These are phyloP conservation scores for Rhabdophis nuchalis DNA, from an alignment of 2,797 vertebrate genomes.

Conservation along the genomic window DNA sequence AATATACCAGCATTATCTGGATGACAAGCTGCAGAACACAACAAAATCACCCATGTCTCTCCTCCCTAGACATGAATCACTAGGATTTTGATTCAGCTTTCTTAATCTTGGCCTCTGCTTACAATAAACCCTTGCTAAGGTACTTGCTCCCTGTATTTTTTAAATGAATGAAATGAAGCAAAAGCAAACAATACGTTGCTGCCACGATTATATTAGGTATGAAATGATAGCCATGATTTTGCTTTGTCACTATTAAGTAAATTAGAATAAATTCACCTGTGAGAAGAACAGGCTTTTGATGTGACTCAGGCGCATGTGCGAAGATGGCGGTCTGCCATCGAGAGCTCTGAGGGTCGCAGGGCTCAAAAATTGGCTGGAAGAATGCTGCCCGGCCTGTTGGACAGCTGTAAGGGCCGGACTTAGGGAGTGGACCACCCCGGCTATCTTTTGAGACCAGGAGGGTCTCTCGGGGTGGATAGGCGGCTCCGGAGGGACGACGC, in stretches of 20 bases:
- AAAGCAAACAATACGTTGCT: background rate
- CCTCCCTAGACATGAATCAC: background rate
- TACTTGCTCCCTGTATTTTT: background rate
- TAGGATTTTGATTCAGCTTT: background rate
- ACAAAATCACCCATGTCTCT: background rate
- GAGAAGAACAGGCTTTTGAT: background rate
- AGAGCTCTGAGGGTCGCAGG: too few species aligned
- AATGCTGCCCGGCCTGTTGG: too few species aligned
- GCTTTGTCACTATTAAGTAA: background rate
- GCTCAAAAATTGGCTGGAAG: too few species aligned
- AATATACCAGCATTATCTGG: background rate
- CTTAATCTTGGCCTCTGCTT: background rate
- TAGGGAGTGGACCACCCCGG: too few species aligned
- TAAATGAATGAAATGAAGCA: background rate
- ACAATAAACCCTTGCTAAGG: background rate
- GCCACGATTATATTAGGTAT: background rate
- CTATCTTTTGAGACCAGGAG: too few species aligned
- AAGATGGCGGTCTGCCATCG: too few species aligned
- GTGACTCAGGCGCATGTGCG: too few species aligned
- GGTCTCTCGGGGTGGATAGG: too few species aligned
- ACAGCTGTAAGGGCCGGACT: too few species aligned
- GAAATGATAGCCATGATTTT: background rate
- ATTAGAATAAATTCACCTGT: background rate
- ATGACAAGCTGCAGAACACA: background rate
- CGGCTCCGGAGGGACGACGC: too few species aligned